Evolutionary conservation across 2,113 vertebrate genomes (phyloP).

Genomic region (Mungos mungo): DNA sequence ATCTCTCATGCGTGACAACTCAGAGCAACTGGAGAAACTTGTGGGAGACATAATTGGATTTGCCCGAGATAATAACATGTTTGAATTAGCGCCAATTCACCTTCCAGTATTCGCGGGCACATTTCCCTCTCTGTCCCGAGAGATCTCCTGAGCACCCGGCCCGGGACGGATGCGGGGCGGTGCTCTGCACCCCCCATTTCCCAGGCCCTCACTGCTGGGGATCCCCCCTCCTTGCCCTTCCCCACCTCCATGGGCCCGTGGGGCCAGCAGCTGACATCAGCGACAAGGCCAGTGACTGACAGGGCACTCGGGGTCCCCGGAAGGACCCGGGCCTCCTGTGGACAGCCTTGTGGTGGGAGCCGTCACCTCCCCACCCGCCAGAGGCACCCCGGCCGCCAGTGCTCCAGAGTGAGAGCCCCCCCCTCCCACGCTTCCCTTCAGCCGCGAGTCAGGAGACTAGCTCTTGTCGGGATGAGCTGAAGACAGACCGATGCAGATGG

Average conservation of each 20-base stretch:
- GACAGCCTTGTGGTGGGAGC: not conserved
- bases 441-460: not conserved
- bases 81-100: not conserved
- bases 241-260: not conserved
- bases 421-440: slow-evolving; percentile 1
- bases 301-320: not conserved
- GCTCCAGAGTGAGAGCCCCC: not conserved
- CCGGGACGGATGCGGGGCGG: fast-evolving
- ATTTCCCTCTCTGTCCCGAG: not conserved
- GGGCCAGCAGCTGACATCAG: not conserved
- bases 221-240: not conserved
- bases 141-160: not conserved
- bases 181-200: not conserved
- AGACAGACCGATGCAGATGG: fast-evolving
- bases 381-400: not conserved
- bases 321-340: not conserved
- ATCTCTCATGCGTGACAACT: not conserved
- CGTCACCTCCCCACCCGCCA: not conserved
- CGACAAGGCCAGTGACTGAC: slow-evolving; percentile 11
- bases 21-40: not conserved
- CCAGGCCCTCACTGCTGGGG: not conserved
- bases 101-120: fast-evolving
- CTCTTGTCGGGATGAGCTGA: fast-evolving
- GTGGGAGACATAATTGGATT: not conserved
- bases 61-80: not conserved